Evolutionary conservation across 2,888 invertebrate genomes (phyloP), one percentile per base, ranked within the genome.

Genomic region (Drosophila tripunctata): DNA sequence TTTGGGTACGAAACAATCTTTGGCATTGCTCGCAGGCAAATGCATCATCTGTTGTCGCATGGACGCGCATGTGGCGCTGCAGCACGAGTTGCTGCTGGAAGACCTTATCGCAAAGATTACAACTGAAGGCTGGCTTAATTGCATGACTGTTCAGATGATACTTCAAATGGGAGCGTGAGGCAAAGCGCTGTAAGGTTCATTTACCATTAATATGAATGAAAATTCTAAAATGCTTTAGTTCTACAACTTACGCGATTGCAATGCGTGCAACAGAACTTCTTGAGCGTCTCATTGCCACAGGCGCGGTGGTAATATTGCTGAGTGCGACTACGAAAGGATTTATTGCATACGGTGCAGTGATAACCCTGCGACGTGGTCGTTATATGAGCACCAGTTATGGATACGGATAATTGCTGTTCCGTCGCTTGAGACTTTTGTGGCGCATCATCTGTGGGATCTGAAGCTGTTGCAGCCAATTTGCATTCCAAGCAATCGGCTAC

Each of bases 51-150:
- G n/a, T n/a, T n/a, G 93, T 91, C 4, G 92, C 93, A 83, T 95
- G 95, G 56, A 93, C 92, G n/a, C 93, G 90, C 90, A 94, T 93
- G 83, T 96, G 96, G 38, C 96, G 92, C 67, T 94, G 94, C 31
- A 96, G 91, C 88, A 95, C 95, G 36, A 94, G 93, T 88, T 93
- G 93, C 74, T 95, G 95, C 30, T 93, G 93, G 90, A 96, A 96
- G 22, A 93, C 92, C 87, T 95, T 95, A 1, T 92, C 92, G 78
- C 96, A 96, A 0, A 60, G 24, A 3, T 43, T 52, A 24, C 90
- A 90, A 4, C 57, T 30, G 27, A 83, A 78, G 3, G 63, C 60
- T 0, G 43, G 19, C 6, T 30, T 57, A 10, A 44, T 50, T 0
- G 12, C 58, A 22, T 82, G 81, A 14, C 57, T 82, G 24, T 94